A percentile compares a stretch with the other conserved stretches of the same genome.
Conservation (phyloP, 1,140 invertebrate genomes). For the Heliconius eleuchia region DNA sequence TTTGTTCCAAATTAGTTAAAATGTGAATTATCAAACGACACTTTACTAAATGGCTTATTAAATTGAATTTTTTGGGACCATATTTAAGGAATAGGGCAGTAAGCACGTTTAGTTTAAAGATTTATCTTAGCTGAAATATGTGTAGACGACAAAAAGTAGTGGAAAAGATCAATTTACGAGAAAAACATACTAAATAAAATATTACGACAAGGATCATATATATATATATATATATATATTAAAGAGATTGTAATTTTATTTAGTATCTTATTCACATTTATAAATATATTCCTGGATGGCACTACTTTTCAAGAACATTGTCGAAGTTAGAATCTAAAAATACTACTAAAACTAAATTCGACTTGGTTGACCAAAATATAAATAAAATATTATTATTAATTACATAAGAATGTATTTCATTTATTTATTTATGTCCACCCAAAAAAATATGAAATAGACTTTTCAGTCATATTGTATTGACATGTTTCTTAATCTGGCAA, state of each 20-base stretch:
- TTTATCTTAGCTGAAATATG: conserved; percentile 27
- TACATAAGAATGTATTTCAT: neutral
- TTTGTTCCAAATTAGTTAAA: conserved; percentile 7
- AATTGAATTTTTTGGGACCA: neutral
- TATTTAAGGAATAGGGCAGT: neutral
- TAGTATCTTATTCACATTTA: neutral
- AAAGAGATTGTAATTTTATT: conserved; percentile 9
- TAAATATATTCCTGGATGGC: conserved; percentile 23
- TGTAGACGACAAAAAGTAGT: neutral
- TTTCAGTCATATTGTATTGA: conserved; percentile 11
- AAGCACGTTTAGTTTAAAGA: neutral
- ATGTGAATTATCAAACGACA: neutral
- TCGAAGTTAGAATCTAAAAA: conserved; percentile 15
- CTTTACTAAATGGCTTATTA: neutral
- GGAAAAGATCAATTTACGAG: conserved; percentile 13
- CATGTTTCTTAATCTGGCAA: conserved; percentile 5
- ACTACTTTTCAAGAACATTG: neutral
- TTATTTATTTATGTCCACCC: conserved; percentile 8
- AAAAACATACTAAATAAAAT: conserved; percentile 21
- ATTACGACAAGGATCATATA: neutral
- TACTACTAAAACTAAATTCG: conserved; percentile 10
- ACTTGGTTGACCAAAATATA: neutral
- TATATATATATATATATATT: no score
- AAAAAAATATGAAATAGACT: conserved; percentile 3
- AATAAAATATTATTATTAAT: neutral